A percentile compares a stretch with the other conserved stretches of the same genome.
Conservation (phyloP, 2,888 invertebrate genomes). For the Lithosia quadra region DNA sequence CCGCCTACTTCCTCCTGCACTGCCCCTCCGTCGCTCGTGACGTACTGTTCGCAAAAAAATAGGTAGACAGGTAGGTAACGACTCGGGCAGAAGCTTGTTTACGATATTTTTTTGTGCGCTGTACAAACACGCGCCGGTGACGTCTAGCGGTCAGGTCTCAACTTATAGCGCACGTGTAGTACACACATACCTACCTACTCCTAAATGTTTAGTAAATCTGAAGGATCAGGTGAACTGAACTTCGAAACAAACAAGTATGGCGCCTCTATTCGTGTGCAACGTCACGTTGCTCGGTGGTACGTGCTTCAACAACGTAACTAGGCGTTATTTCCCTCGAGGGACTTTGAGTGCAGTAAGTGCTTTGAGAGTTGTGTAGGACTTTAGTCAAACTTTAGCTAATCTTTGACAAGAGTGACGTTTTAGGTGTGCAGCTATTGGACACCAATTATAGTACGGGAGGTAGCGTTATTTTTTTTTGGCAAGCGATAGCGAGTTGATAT, state of each 20-base stretch:
- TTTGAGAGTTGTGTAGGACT: slow-evolving; percentile 10
- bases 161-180: background rate
- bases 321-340: slow-evolving; percentile 8
- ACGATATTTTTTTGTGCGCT: no score
- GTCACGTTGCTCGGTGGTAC: slow-evolving; percentile 28
- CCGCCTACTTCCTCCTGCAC: no score
- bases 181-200: background rate
- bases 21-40: no score
- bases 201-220: background rate
- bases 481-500: no score
- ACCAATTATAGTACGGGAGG: no score
- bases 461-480: no score
- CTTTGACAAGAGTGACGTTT: background rate
- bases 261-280: slow-evolving; percentile 7
- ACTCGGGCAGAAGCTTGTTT: no score
- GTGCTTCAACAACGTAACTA: slow-evolving; percentile 19
- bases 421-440: background rate
- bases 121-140: no score
- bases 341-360: slow-evolving; percentile 16
- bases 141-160: no score
- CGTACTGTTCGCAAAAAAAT: no score
- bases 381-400: background rate
- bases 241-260: slow-evolving; percentile 8
- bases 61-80: no score
- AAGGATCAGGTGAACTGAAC: background rate